These are phyloP conservation scores for Phrynocephalus forsythii DNA, from an alignment of 2,797 vertebrate species.

Conservation along the genomic window DNA sequence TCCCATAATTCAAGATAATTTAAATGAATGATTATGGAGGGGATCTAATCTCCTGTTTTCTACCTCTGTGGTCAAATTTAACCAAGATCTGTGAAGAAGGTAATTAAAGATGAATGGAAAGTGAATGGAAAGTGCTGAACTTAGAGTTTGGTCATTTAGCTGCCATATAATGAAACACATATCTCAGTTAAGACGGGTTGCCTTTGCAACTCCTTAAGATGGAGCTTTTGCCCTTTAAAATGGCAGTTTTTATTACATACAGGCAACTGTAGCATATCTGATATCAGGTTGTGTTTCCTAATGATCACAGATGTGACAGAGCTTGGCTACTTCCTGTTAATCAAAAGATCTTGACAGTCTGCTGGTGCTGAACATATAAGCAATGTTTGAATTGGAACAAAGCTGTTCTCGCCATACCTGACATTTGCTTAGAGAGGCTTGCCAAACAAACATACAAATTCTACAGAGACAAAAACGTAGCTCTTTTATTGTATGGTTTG, in stretches of 20 bases:
- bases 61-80: not conserved
- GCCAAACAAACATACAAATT: conserved; percentile 5
- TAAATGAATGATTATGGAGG: not conserved
- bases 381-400: not conserved
- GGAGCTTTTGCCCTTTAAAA: conserved; percentile 4
- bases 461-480: not conserved
- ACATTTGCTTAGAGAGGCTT: conserved; percentile 22
- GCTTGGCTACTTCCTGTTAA: not conserved
- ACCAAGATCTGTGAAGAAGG: not conserved
- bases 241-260: not conserved
- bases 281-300: not conserved
- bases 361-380: not conserved
- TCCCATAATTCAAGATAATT: not conserved
- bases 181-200: not conserved
- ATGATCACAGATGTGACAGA: not conserved
- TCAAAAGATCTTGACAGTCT: not conserved
- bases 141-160: not conserved
- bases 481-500: too few species aligned
- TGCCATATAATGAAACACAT: not conserved
- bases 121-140: not conserved
- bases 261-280: not conserved
- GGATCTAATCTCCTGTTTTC: not conserved
- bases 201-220: not conserved
- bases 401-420: not conserved
- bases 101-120: not conserved